These are phyloP conservation scores for Lymantria dispar DNA, from an alignment of 2,888 invertebrate genomes.

Conservation along the genomic window DNA sequence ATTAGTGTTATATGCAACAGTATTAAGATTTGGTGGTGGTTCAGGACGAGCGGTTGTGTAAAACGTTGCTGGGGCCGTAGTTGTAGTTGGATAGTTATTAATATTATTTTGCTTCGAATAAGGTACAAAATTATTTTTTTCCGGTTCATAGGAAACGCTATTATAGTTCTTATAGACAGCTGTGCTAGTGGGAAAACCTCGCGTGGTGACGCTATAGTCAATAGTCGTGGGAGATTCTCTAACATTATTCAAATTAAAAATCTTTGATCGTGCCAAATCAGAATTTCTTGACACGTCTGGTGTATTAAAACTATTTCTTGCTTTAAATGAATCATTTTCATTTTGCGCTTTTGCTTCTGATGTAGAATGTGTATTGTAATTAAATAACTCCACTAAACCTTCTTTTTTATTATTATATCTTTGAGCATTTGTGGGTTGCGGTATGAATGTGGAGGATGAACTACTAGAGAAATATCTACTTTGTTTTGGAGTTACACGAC, in stretches of 20 bases:
- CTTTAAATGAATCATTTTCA: constrained; percentile 60
- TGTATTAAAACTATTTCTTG: constrained; percentile 64
- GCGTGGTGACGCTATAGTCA: constrained; percentile 51
- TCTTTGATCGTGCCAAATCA: constrained; percentile 53
- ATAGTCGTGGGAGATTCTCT: constrained; percentile 26
- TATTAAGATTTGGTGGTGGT: constrained; percentile 59
- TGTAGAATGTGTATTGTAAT: constrained; percentile 70
- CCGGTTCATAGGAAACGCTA: constrained; percentile 68
- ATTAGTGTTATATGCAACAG: constrained; percentile 73
- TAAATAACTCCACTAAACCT: constrained; percentile 68
- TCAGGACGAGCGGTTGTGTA: constrained; percentile 57
- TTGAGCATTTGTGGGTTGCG: constrained; percentile 47
- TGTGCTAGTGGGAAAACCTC: constrained; percentile 52
- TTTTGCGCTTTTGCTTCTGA: constrained; percentile 55
- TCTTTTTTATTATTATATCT: constrained; percentile 68
- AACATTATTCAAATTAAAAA: constrained; percentile 40
- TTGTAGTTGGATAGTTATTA: constrained; percentile 55
- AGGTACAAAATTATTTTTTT: constrained; percentile 63
- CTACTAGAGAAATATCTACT: constrained; percentile 53
- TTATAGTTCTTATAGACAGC: constrained; percentile 63
- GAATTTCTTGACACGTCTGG: constrained; percentile 50
- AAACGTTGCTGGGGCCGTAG: constrained; percentile 43
- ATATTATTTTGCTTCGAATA: constrained; percentile 59
- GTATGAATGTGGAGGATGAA: constrained; percentile 52
- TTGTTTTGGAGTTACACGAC: constrained; percentile 66